Base-by-base conservation (phyloP, 2,113 vertebrate genomes). In the Noturus placidus region DNA sequence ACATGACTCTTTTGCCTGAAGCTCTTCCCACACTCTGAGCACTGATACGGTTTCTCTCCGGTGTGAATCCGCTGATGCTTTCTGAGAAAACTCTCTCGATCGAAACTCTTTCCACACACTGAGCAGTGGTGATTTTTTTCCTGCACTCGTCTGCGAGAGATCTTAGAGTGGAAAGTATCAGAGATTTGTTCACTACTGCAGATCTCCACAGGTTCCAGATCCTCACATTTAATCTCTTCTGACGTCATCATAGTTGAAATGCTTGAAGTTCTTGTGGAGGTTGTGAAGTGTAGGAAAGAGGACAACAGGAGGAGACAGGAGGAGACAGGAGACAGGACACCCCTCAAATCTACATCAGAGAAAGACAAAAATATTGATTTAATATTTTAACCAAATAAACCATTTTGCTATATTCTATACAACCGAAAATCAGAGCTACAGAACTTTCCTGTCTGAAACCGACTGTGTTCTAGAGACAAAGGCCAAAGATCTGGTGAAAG, bases 151-250 rank as follows among this genome's bases (percentile, higher is more conserved):
- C 76, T 54, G 27, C 1, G 13, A 52, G 46, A 54, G 14, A 54
- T 14, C 0, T 78, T n/a, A 15, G 35, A 25, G 20, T 76, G 72
- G 20, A 76, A 76, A 46, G 35, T 25, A 27, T 46, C 38, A 76
- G 72, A 76, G 2, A 76, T 1, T 30, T 30, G 76, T 6, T 78
- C 27, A 78, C 6, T 30, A 17, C 76, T 78, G 76, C 76, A 78
- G 76, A 27, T 78, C 14, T 78, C 46, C 46, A n/a, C 14, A 0
- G 76, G 46, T 52, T 78, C 76, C 76, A 52, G 13, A 20, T 78
- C 27, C 76, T 78, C 76, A 78, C 46, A 30, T 54, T 78, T 78
- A 30, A 78, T 78, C 11, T 78, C 76, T 30, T 78, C 76, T 30
- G 46, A 8, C 7, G 15, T n/a, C 76, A 78, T 78, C 76, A 78